Percentiles rank a stretch among this genome's conserved stretches.
phyloP scores from a whole-genome alignment of 2,888 invertebrate genomes.

The Mycogona germanica region DNA sequence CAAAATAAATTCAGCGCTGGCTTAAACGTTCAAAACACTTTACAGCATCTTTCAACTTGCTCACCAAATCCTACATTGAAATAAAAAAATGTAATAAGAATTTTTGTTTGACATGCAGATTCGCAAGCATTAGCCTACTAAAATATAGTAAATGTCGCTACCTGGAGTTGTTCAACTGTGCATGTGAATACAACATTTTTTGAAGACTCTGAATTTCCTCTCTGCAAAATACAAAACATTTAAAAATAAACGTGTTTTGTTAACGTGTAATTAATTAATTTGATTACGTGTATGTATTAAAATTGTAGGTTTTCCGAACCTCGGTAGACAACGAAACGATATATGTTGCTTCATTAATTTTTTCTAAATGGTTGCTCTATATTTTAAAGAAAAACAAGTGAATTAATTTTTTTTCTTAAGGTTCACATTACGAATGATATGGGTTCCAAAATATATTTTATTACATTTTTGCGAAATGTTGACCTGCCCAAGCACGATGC shows the following conservation, averaged over 20 bases:
- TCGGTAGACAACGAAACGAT: conserved; percentile 8
- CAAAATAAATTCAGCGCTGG: too few relatives aligned
- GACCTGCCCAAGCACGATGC: background rate
- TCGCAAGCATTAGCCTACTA: background rate
- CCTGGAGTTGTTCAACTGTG: conserved; percentile 5
- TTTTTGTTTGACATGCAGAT: background rate
- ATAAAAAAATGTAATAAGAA: background rate
- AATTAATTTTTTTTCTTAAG: too few relatives aligned
- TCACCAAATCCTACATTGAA: conserved; percentile 31
- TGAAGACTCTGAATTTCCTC: background rate
- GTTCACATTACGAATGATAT: too few relatives aligned
- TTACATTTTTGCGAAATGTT: background rate
- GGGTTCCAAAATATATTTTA: too few relatives aligned
- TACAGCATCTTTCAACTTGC: conserved; percentile 32
- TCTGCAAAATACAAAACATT: conserved; percentile 4
- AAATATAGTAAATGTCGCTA: background rate
- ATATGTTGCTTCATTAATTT: conserved; percentile 12
- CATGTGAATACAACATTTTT: background rate
- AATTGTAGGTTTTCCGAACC: background rate
- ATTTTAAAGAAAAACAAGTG: too few relatives aligned
- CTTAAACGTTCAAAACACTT: conserved; percentile 29
- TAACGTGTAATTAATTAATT: too few relatives aligned
- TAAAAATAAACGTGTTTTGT: too few relatives aligned
- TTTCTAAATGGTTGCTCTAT: conserved; percentile 12
- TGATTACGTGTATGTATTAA: too few relatives aligned